Evolutionary conservation across 2,888 invertebrate species (phyloP).

Genomic region (Cryptocephalus moraei): DNA sequence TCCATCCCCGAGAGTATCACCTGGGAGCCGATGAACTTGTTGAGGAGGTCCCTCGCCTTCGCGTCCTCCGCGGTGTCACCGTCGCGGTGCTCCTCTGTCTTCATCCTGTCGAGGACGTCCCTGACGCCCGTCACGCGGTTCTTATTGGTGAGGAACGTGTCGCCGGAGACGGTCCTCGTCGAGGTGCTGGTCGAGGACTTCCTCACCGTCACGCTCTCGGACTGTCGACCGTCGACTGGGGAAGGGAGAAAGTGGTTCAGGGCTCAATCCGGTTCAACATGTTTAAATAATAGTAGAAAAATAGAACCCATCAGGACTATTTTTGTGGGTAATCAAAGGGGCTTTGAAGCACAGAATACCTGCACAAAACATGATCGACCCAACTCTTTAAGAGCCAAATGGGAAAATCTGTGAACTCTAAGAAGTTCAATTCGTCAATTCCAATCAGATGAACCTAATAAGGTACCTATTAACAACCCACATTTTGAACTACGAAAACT

Average conservation of each 20-base stretch:
- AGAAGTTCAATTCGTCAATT: no score
- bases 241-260: background rate
- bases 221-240: constrained; percentile 8
- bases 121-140: constrained; percentile 63
- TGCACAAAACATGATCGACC: no score
- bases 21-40: constrained; percentile 75
- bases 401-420: no score
- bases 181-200: constrained; percentile 5
- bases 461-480: no score
- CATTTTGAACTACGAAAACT: no score
- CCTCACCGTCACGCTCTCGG: constrained; percentile 6
- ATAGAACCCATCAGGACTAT: no score
- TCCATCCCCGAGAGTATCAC: constrained; percentile 68
- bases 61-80: constrained; percentile 58
- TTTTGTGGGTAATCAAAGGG: no score
- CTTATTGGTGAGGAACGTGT: constrained; percentile 62
- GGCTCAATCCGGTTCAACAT: no score
- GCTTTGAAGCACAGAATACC: no score
- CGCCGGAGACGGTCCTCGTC: constrained; percentile 22
- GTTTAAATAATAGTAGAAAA: no score
- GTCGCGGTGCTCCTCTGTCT: constrained; percentile 46
- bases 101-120: constrained; percentile 69
- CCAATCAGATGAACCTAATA: no score
- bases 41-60: constrained; percentile 65
- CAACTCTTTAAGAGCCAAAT: no score